A percentile compares a stretch with the other conserved stretches of the same genome.
phyloP scores from a whole-genome alignment of 2,797 vertebrate species.

The Sarcoramphus papa region DNA sequence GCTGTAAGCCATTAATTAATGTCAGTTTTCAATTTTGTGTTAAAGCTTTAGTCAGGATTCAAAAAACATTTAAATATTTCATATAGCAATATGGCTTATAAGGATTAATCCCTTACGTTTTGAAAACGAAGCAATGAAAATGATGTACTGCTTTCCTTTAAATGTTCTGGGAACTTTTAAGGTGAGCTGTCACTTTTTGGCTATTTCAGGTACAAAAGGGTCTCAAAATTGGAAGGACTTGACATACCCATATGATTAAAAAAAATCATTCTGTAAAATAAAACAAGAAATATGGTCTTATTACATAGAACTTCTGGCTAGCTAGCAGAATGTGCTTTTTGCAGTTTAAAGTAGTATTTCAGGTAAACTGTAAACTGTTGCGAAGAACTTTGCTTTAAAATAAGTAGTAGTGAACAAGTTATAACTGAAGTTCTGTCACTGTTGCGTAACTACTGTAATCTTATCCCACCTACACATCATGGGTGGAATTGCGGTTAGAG shows the following conservation, averaged over 20 bases:
- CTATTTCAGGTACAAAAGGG: background rate
- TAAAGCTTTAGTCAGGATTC: background rate
- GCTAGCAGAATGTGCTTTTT: background rate
- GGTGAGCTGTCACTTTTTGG: background rate
- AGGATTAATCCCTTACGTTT: background rate
- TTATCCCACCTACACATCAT: conserved; percentile 45
- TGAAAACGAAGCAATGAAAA: background rate
- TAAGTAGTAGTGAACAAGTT: conserved; percentile 38
- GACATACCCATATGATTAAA: background rate
- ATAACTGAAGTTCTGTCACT: conserved; percentile 55
- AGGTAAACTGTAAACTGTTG: conserved; percentile 13
- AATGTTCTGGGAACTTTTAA: background rate
- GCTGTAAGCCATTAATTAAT: background rate
- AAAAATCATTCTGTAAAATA: background rate
- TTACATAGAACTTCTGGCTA: background rate
- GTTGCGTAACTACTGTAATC: conserved; percentile 46
- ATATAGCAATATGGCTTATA: background rate
- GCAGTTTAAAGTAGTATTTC: background rate
- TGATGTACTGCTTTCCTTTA: background rate
- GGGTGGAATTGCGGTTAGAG: conserved; percentile 43
- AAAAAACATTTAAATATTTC: background rate
- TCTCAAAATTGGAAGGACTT: background rate
- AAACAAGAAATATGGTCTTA: background rate
- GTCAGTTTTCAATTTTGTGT: background rate
- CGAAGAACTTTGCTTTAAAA: conserved; percentile 16